These are phyloP conservation scores for Zophobas morio DNA, from an alignment of 1,140 invertebrate species.

Conservation along the genomic window DNA sequence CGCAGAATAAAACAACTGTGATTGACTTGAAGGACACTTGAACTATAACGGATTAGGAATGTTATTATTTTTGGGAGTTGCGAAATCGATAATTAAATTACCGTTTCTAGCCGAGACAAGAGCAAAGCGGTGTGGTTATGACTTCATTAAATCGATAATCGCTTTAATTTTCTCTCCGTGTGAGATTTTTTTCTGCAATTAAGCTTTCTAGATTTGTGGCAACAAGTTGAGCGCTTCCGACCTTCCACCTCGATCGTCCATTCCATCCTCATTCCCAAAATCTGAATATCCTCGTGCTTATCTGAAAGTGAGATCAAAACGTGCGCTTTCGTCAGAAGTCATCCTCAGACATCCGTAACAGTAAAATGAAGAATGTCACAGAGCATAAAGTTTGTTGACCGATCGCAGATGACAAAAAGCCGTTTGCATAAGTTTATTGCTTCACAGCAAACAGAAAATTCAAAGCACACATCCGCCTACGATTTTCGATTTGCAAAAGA, in stretches of 20 bases:
- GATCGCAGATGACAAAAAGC: constrained; percentile 35
- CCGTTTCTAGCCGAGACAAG: too few relatives aligned
- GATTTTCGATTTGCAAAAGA: constrained; percentile 6
- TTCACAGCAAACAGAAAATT: constrained; percentile 23
- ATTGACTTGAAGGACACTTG: too few relatives aligned
- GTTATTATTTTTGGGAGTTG: too few relatives aligned
- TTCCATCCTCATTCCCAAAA: too few relatives aligned
- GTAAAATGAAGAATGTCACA: constrained; percentile 41
- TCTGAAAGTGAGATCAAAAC: constrained; percentile 40
- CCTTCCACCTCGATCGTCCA: too few relatives aligned
- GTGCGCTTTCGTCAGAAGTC: constrained; percentile 20
- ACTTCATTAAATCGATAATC: too few relatives aligned
- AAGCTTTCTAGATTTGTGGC: not conserved
- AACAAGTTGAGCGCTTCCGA: not conserved
- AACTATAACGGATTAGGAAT: too few relatives aligned
- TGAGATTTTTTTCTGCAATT: too few relatives aligned
- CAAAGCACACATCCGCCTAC: constrained; percentile 13
- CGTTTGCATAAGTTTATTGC: constrained; percentile 44
- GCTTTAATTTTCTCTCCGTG: too few relatives aligned
- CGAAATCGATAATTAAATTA: too few relatives aligned
- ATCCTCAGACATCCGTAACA: constrained; percentile 29
- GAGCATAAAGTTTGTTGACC: constrained; percentile 49
- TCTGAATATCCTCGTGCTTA: not conserved
- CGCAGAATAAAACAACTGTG: too few relatives aligned
- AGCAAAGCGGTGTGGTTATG: too few relatives aligned